Evolutionary conservation across 2,113 vertebrate genomes (phyloP).

Genomic region (Diphyllodes magnificus): DNA sequence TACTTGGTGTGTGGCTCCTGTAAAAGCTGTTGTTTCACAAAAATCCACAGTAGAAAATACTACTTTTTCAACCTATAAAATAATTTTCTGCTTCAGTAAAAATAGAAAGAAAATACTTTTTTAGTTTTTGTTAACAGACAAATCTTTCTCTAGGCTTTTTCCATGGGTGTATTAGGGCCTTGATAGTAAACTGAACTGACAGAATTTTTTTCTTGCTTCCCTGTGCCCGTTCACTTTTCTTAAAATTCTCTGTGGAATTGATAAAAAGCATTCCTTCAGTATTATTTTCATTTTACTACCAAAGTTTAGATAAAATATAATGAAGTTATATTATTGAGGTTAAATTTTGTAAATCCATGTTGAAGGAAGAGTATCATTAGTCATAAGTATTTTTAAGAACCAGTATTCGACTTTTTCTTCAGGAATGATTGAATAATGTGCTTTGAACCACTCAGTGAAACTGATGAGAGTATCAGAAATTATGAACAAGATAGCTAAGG

Average conservation of each 20-base stretch:
- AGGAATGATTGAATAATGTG: not conserved
- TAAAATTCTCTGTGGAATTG: not conserved
- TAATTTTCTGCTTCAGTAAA: not conserved
- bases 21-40: not conserved
- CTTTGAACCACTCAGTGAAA: not conserved
- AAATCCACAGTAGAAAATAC: accelerated
- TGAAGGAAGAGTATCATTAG: not conserved
- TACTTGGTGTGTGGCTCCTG: not conserved
- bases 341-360: not conserved
- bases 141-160: not conserved
- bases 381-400: not conserved
- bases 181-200: not conserved
- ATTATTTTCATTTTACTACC: not conserved
- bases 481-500: not conserved
- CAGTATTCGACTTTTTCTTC: not conserved
- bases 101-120: not conserved
- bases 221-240: not conserved
- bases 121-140: not conserved
- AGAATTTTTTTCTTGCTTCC: not conserved
- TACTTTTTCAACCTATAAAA: not conserved
- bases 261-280: not conserved
- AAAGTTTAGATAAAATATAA: not conserved
- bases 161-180: not conserved
- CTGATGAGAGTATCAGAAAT: not conserved
- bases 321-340: not conserved